These are phyloP conservation scores for Kryphioiulus occultus DNA, from an alignment of 2,888 invertebrate genomes.

Conservation along the genomic window DNA sequence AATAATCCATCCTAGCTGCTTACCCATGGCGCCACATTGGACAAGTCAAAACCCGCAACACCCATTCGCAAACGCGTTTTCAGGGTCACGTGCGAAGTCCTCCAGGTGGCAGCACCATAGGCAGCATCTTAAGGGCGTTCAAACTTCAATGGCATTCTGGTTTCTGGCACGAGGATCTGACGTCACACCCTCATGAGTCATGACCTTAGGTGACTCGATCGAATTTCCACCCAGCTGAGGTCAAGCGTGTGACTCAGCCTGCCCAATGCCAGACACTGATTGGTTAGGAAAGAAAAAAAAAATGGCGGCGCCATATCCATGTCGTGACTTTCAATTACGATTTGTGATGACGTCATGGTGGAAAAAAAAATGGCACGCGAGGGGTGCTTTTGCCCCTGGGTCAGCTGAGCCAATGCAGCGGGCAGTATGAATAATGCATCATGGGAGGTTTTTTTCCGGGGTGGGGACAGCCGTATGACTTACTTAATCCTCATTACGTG, in stretches of 20 bases:
- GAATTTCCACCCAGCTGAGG: background rate
- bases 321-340: background rate
- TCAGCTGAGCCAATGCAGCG: background rate
- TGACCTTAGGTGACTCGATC: background rate
- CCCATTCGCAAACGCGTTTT: background rate
- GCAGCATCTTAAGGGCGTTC: background rate
- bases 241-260: background rate
- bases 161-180: background rate
- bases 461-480: background rate
- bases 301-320: slow-evolving; percentile 5
- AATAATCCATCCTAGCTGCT: background rate
- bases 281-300: background rate
- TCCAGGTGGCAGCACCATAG: background rate
- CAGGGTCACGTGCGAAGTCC: background rate
- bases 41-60: too few species aligned
- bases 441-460: slow-evolving; percentile 3
- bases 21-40: too few species aligned
- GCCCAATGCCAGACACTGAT: background rate
- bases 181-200: background rate
- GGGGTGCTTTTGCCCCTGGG: slow-evolving; percentile 5
- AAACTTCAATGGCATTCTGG: background rate
- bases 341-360: background rate
- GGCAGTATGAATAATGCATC: background rate
- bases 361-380: background rate
- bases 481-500: background rate